These are phyloP conservation scores for Brachyhypopomus gauderio DNA, from an alignment of 2,113 vertebrate genomes.

Conservation along the genomic window DNA sequence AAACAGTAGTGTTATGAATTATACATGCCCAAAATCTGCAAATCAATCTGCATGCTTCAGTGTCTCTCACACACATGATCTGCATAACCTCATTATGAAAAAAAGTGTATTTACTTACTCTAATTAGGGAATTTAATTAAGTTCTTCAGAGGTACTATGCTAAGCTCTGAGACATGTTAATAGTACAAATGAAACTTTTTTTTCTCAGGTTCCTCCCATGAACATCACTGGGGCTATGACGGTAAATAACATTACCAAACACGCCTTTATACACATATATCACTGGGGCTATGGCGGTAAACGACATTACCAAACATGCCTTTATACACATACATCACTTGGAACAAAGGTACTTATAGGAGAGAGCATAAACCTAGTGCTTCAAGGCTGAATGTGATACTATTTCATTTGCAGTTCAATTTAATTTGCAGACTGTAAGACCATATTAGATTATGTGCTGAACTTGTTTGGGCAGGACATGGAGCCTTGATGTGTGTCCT, in stretches of 20 bases:
- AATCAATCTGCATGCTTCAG: not conserved
- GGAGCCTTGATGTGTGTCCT: conserved; percentile 5
- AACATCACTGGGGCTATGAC: conserved; percentile 48
- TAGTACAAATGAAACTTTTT: not conserved
- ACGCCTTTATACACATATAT: too few species aligned
- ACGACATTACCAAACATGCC: not conserved
- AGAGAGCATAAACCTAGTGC: not conserved
- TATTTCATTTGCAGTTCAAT: not conserved
- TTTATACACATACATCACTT: not conserved
- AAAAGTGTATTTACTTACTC: too few species aligned
- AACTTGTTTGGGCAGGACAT: not conserved
- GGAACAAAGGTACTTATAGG: not conserved
- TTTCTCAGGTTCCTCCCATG: conserved; percentile 45
- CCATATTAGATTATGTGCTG: not conserved
- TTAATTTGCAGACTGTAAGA: not conserved
- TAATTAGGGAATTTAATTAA: not conserved
- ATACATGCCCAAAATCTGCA: too few species aligned
- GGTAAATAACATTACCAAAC: conserved; percentile 33
- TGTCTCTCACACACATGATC: not conserved
- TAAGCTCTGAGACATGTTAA: not conserved
- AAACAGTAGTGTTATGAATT: not conserved
- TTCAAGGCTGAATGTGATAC: not conserved
- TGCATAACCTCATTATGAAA: not conserved
- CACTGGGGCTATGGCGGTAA: conserved; percentile 54
- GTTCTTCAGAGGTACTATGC: not conserved